These are phyloP conservation scores for Colostygia pectinataria DNA, from an alignment of 2,888 invertebrate genomes.

Conservation along the genomic window DNA sequence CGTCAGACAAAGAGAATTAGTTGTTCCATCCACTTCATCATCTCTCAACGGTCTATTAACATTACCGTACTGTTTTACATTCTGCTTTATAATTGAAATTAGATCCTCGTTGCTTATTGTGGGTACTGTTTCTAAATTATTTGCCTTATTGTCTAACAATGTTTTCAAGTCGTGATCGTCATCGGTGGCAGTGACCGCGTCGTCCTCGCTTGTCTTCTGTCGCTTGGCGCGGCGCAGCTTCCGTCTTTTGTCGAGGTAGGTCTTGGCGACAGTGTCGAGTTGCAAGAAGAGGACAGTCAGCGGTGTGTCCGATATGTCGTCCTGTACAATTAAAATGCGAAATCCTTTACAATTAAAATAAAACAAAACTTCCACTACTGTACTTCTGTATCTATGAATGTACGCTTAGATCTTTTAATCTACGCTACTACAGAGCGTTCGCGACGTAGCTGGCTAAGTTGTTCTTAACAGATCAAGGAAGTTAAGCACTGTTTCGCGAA, in stretches of 20 bases:
- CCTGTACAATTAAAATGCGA: conserved; percentile 61
- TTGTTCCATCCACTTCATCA: conserved; percentile 63
- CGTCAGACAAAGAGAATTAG: conserved; percentile 60
- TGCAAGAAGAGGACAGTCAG: conserved; percentile 71
- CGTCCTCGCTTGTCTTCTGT: conserved; percentile 63
- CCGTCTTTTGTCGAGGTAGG: conserved; percentile 61
- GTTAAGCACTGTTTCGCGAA: too few species aligned
- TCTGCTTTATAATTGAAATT: conserved; percentile 58
- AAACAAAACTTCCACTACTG: too few species aligned
- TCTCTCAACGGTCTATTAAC: conserved; percentile 50
- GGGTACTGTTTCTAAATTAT: conserved; percentile 55
- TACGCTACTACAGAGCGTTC: too few species aligned
- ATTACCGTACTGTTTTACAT: conserved; percentile 53
- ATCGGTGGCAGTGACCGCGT: conserved; percentile 27
- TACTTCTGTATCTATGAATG: too few species aligned
- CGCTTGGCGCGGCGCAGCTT: conserved; percentile 66
- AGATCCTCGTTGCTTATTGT: conserved; percentile 54
- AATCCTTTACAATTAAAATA: too few species aligned
- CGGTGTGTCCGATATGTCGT: conserved; percentile 73
- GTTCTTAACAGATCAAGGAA: too few species aligned
- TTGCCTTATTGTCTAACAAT: conserved; percentile 54
- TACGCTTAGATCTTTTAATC: too few species aligned
- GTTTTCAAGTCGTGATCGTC: conserved; percentile 54
- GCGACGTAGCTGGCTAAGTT: too few species aligned
- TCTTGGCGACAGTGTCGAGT: conserved; percentile 68